A percentile compares a stretch with the other conserved stretches of the same genome.
Conservation (phyloP, 2,797 vertebrate species). For the Rhyacichthys aspro region DNA sequence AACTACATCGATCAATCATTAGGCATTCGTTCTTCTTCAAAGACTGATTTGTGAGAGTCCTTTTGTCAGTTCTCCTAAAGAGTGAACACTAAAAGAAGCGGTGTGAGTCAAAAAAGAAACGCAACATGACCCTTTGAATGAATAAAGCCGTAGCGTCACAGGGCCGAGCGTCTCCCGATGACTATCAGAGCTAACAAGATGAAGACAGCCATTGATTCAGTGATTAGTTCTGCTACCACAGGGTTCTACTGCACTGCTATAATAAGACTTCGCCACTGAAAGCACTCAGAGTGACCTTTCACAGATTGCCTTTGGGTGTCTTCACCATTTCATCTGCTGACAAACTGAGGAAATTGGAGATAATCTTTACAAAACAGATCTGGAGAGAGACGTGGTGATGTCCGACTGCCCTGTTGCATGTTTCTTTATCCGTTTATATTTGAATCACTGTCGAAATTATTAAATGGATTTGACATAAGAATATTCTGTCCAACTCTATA, state of each 20-base stretch:
- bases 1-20: too few species aligned
- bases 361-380: constrained; percentile 20
- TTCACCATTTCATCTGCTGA: constrained; percentile 20
- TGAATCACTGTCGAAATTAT: too few species aligned
- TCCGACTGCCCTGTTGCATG: neutral
- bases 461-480: neutral
- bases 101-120: constrained; percentile 4
- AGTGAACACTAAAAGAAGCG: neutral
- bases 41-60: too few species aligned
- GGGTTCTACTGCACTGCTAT: constrained; percentile 43
- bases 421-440: constrained; percentile 4
- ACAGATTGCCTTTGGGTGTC: constrained; percentile 22
- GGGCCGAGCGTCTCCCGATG: constrained; percentile 18
- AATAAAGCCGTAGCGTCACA: constrained; percentile 6
- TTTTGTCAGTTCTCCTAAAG: too few species aligned
- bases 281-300: constrained; percentile 38
- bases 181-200: constrained; percentile 34
- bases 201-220: constrained; percentile 43
- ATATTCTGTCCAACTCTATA: neutral
- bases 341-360: constrained; percentile 25
- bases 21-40: too few species aligned
- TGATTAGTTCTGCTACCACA: constrained; percentile 21
- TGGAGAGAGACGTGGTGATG: constrained; percentile 3
- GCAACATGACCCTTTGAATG: constrained; percentile 24
- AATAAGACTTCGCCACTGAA: constrained; percentile 30